Base-by-base conservation (phyloP, 2,888 invertebrate genomes). In the Lepidonotus clava region DNA sequence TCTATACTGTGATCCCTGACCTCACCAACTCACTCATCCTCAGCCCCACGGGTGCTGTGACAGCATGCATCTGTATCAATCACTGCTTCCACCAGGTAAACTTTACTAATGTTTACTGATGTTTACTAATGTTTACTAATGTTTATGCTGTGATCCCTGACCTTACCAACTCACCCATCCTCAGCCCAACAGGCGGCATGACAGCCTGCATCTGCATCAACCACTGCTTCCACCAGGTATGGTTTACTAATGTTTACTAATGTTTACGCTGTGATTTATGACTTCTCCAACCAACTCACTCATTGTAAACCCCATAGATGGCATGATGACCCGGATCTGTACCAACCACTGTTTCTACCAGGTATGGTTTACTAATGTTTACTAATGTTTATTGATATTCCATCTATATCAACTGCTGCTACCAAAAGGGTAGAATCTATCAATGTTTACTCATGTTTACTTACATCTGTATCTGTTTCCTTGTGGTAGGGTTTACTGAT, bases 151-250 rank as follows among this genome's bases (percentile, higher is more conserved):
- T 28, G 61, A 34, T n/a, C 61, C 84, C 46, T 8, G 84, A 84
- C 36, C 21, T 84, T 32, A n/a, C 56, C n/a, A 61, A 61, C 36
- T 53, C 84, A 1, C 56, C 61, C 1, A 61, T 61, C 21, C 21
- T 41, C 6, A 84, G 51, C n/a, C 84, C 84, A 4, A 38, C 61
- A 5, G 84, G 84, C 21, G 84, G 84, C 21, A 84, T 84, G 53
- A 84, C 84, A 14, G 8, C 84, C 6, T 34, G 84, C 34, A 61
- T 61, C 84, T 84, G 84, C 32, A 61, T 84, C 84, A 84, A 84
- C 61, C 84, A 84, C 24, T 84, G 84, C 28, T 84, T 51, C 40
- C 84, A 84, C 24, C 53, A 61, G 84, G 84, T 84, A 24, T 6
- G 61, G n/a, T 11, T 51, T 51, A 51, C 21, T 51, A 51, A 51